Evolutionary conservation across 2,888 invertebrate genomes (phyloP).

Genomic region (Drosophila limbata): DNA sequence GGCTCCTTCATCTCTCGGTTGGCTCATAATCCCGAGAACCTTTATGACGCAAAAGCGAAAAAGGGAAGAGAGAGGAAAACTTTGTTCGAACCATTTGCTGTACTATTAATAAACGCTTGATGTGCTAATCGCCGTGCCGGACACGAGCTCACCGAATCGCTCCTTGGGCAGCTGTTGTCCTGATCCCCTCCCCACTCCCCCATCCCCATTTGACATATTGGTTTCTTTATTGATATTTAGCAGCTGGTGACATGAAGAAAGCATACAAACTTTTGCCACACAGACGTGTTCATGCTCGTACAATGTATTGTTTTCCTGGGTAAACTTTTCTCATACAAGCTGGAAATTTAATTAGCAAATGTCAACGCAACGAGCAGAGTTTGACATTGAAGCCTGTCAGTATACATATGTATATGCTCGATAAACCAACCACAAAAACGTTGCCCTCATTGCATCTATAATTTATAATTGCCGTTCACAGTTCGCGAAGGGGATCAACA

Average conservation of each 20-base stretch:
- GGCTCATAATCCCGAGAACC: conserved; percentile 47
- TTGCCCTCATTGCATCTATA: conserved; percentile 2
- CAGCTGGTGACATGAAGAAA: conserved; percentile 63
- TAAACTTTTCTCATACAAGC: conserved; percentile 59
- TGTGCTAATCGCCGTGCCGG: conserved; percentile 72
- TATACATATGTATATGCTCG: background rate
- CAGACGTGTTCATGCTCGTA: conserved; percentile 40
- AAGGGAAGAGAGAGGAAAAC: conserved; percentile 39
- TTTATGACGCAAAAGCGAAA: conserved; percentile 43
- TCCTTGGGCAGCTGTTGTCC: conserved; percentile 53
- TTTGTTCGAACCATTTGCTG: conserved; percentile 55
- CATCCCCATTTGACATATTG: conserved; percentile 73
- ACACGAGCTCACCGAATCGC: conserved; percentile 35
- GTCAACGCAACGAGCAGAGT: conserved; percentile 37
- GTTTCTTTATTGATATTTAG: conserved; percentile 81
- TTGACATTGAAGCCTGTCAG: conserved; percentile 35
- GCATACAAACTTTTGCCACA: conserved; percentile 55
- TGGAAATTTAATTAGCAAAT: conserved; percentile 75
- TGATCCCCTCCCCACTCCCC: background rate
- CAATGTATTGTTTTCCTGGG: conserved; percentile 45
- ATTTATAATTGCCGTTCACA: conserved; percentile 34
- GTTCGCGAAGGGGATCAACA: conserved; percentile 7
- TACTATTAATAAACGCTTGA: conserved; percentile 79
- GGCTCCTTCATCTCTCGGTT: conserved; percentile 30
- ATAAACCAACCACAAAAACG: conserved; percentile 17